Conservation (phyloP, 2,888 invertebrate species). For the Catocala fraxini region DNA sequence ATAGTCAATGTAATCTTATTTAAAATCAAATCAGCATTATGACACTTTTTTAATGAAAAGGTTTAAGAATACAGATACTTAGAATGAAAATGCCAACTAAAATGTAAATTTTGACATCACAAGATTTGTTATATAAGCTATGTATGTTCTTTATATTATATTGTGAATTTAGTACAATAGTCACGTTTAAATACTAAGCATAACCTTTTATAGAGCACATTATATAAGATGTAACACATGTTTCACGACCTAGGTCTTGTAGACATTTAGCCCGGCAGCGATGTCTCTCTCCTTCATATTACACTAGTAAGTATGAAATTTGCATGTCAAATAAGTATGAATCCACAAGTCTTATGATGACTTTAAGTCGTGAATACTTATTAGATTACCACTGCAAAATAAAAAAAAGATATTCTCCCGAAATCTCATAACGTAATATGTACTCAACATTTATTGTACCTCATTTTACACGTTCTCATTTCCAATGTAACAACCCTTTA, state of each 20-base stretch:
- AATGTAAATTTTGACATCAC: background rate
- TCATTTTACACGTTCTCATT: slow-evolving; percentile 37
- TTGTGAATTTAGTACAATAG: slow-evolving; percentile 47
- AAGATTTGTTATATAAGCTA: background rate
- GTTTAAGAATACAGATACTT: no score
- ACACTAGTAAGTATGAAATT: slow-evolving; percentile 10
- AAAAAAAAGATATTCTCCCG: background rate
- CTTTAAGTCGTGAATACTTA: slow-evolving; percentile 5
- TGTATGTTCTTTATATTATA: slow-evolving; percentile 1
- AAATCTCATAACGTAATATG: background rate
- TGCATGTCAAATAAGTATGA: slow-evolving; percentile 13
- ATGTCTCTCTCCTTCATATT: background rate
- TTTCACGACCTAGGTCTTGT: slow-evolving; percentile 18
- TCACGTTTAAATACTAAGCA: slow-evolving; percentile 59
- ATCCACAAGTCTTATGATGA: slow-evolving; percentile 1
- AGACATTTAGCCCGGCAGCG: slow-evolving; percentile 17
- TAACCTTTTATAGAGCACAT: slow-evolving; percentile 51
- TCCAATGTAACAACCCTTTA: slow-evolving; percentile 34
- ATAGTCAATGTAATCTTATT: no score
- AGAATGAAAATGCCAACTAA: background rate
- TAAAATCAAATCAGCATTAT: no score
- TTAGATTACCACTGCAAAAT: background rate
- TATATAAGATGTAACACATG: slow-evolving; percentile 40
- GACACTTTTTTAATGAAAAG: no score
- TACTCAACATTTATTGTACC: background rate